Base-by-base conservation (phyloP, 2,888 invertebrate genomes). In the Exephanes ischioxanthus region DNA sequence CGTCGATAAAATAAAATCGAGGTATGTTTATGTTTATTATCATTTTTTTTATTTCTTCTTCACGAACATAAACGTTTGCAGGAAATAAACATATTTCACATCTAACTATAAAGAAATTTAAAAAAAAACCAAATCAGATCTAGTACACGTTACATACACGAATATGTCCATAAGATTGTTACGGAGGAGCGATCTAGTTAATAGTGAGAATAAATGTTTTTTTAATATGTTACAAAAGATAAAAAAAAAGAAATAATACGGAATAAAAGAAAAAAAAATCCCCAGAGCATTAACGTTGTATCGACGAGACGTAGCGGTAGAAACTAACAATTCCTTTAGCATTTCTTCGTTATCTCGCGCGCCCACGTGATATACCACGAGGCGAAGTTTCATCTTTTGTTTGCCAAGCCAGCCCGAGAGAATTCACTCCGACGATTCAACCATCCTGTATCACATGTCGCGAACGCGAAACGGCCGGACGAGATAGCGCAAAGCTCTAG, bases 101-200 rank as follows among this genome's bases (percentile, higher is more conserved):
- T 70, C 30, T 68, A 61, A 73, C 51, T 41, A 16, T 41, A 73
- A 58, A 37, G 58, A 48, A 48, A 67, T 26, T n/a, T 45, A 41
- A 58, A 76, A 70, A 83, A 41, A 48, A 51, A 72, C 41, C 41
- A 26, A 76, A 77, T 66, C 79, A 82, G 78, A 84, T 77, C 81
- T 78, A 85, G 81, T 84, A 83, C 84, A 87, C 84, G 84, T 79
- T 84, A 79, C 51, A 81, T 78, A 63, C 75, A 84, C 80, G 80
- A 78, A 80, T 81, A 83, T 71, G 85, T 79, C 85, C 85, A 82
- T 82, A 79, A 82, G 66, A 79, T 82, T 85, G 85, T 85, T 85
- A 82, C 82, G 76, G 26, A 85, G 76, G 51, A 80, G 81, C 85
- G 79, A 75, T 79, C 71, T 85, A 80, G 85, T 80, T 85, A 76